Evolutionary conservation across 2,888 invertebrate species (phyloP), one percentile per base, ranked within the genome.

Genomic region (Cerastis rubricosa): DNA sequence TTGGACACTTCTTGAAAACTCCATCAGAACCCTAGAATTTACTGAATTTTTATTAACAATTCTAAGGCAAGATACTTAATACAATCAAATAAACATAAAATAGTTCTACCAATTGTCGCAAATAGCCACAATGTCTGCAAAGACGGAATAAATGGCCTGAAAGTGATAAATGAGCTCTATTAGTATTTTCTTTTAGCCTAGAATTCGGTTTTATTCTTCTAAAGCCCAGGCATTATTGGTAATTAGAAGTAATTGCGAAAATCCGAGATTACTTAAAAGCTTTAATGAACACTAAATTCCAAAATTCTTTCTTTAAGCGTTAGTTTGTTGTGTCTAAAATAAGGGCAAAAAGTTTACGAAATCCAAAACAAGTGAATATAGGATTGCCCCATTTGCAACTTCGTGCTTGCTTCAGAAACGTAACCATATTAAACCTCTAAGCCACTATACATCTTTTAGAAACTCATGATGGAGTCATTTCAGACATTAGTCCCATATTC

Each of bases 91-190:
- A 14, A 17, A 81, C 54, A 74, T 68, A 68, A 69, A 65, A 67
- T 47, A n/a, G 6, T 19, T 57, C 11, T 59, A 29, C 35, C 59
- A 75, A 75, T 12, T 51, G 14, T 45, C 8, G 29, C 40, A 68
- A 77, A 64, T 35, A 71, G 14, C 5, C 59, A 19, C 40, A 51
- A 22, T 51, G 19, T 64, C 40, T 29, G 12, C 4, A 54, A 40
- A 65, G 63, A 49, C 49, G 12, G 35, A 68, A 47, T 43, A 78
- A 73, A 78, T 78, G 54, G 63, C 51, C 14, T 47, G 63, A 35
- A 71, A 81, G 64, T 74, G 51, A 78, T 67, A 64, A 61, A 14
- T 71, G 14, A 40, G 4, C 40, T 19, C 35, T 17, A 57, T 67
- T 70, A 29, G 67, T 83, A 45, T 40, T 73, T 68, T 70, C 22